Conservation (phyloP, 2,888 invertebrate species). For the Apomyelois bistriatella region DNA sequence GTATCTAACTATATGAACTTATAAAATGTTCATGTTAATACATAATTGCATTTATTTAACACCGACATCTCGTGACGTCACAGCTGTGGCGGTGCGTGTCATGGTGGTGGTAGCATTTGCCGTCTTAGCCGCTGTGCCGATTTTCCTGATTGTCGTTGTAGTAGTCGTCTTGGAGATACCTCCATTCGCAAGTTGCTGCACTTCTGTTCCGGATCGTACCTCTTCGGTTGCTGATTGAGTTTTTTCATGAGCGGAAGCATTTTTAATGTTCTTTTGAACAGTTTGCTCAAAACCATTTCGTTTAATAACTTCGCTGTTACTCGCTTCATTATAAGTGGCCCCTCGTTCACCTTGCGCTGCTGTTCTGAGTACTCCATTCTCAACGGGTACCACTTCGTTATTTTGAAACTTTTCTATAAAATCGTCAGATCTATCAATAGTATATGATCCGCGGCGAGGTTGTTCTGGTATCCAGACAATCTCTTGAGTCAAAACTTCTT, state of each 20-base stretch:
- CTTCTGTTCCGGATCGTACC: slow-evolving; percentile 58
- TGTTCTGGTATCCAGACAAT: slow-evolving; percentile 69
- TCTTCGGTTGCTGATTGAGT: slow-evolving; percentile 55
- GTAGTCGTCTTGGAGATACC: slow-evolving; percentile 65
- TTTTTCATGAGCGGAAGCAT: slow-evolving; percentile 55
- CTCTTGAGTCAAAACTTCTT: slow-evolving; percentile 62
- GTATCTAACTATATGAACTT: slow-evolving; percentile 6
- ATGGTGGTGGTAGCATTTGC: slow-evolving; percentile 57
- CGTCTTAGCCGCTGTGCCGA: slow-evolving; percentile 60
- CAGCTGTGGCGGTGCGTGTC: slow-evolving; percentile 58
- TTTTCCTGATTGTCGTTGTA: slow-evolving; percentile 61
- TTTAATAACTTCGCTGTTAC: slow-evolving; percentile 46
- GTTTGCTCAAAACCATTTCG: slow-evolving; percentile 59
- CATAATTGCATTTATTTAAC: slow-evolving; percentile 46
- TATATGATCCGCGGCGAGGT: slow-evolving; percentile 66
- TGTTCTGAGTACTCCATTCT: slow-evolving; percentile 53
- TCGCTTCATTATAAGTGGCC: slow-evolving; percentile 46
- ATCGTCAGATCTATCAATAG: slow-evolving; percentile 60
- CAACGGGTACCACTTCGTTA: slow-evolving; percentile 57
- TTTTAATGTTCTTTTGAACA: slow-evolving; percentile 50
- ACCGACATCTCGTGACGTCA: slow-evolving; percentile 67
- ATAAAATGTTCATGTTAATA: not conserved
- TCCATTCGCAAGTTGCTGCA: slow-evolving; percentile 63
- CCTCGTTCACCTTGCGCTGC: slow-evolving; percentile 55
- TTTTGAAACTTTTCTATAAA: slow-evolving; percentile 56